phyloP scores from a whole-genome alignment of 2,113 vertebrate species.

The Ramphastos sulfuratus region DNA sequence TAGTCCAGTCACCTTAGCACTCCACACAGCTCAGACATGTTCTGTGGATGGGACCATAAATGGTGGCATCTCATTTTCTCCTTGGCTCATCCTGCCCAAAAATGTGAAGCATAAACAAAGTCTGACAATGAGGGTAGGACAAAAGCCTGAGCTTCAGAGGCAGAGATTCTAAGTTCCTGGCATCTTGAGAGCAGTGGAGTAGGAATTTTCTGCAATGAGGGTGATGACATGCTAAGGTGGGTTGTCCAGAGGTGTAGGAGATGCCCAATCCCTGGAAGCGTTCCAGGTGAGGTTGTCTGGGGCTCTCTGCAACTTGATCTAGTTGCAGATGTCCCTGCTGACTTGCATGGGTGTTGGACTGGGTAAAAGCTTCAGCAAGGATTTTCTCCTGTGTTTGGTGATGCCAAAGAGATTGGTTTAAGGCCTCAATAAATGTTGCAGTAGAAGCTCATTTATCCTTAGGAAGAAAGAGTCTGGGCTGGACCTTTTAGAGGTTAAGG shows the following conservation, averaged over 20 bases:
- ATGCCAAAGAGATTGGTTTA: too few species aligned
- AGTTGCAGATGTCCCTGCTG: too few species aligned
- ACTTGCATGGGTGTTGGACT: too few species aligned
- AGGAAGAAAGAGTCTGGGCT: too few species aligned
- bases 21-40: not conserved
- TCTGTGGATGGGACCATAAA: not conserved
- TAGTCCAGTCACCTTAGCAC: not conserved
- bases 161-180: not conserved
- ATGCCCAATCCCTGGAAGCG: not conserved
- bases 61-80: not conserved
- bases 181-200: not conserved
- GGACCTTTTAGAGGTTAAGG: not conserved
- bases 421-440: too few species aligned
- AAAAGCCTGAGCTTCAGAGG: not conserved
- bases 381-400: too few species aligned
- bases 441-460: too few species aligned
- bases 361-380: too few species aligned
- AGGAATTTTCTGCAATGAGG: not conserved
- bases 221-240: too few species aligned
- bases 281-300: too few species aligned
- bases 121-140: not conserved
- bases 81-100: not conserved
- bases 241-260: not conserved
- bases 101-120: not conserved
- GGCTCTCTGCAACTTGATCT: too few species aligned